A percentile compares a stretch with the other conserved stretches of the same genome.
These are phyloP conservation scores for Meloidogyne exigua DNA, from an alignment of 1,140 invertebrate genomes.

Conservation along the genomic window DNA sequence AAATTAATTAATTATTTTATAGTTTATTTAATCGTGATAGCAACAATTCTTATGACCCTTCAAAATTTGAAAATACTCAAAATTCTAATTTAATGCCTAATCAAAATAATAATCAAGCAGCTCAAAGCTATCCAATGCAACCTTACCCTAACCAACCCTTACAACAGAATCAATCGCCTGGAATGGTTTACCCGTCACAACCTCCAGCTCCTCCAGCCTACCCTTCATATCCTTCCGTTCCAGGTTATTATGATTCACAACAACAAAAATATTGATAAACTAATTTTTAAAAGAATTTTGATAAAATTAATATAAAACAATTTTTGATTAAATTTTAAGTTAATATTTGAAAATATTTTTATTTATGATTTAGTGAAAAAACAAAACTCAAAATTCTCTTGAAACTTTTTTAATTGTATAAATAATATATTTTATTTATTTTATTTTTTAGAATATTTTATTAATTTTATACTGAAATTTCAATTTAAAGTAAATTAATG, in stretches of 20 bases:
- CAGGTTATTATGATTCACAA: constrained; percentile 19
- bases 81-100: constrained; percentile 18
- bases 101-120: not conserved
- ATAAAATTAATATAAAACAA: not conserved
- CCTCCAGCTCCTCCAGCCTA: constrained; percentile 28
- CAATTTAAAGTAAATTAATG: too few species aligned
- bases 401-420: too few species aligned
- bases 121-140: constrained; percentile 46
- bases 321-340: not conserved
- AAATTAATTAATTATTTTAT: constrained; percentile 3
- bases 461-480: too few species aligned
- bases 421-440: too few species aligned
- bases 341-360: not conserved
- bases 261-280: not conserved
- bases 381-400: too few species aligned
- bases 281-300: not conserved
- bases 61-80: constrained; percentile 30
- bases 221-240: constrained; percentile 1
- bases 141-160: constrained; percentile 32
- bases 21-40: constrained; percentile 6
- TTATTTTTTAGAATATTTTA: too few species aligned
- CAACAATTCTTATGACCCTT: constrained; percentile 29
- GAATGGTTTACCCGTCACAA: constrained; percentile 15
- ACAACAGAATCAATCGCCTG: constrained; percentile 26
- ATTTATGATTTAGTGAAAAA: too few species aligned